Conservation (phyloP, 2,888 invertebrate genomes). For the Chrysolina americana region DNA sequence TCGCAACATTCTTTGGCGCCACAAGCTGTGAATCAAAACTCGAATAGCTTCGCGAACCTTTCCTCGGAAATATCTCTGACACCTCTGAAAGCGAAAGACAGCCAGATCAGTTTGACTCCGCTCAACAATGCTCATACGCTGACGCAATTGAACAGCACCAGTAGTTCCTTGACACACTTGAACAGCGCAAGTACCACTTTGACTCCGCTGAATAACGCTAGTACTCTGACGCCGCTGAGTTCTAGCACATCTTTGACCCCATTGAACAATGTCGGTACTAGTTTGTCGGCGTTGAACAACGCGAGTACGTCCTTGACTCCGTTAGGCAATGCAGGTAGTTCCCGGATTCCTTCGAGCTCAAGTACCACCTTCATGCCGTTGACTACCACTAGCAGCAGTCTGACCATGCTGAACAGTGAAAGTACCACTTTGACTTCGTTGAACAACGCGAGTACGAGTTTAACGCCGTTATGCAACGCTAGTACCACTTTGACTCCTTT, state of each 20-base stretch:
- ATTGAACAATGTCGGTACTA: slow-evolving; percentile 32
- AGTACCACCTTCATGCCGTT: slow-evolving; percentile 28
- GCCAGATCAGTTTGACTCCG: slow-evolving; percentile 26
- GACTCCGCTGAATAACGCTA: slow-evolving; percentile 18
- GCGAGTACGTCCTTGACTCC: slow-evolving; percentile 27
- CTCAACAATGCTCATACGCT: slow-evolving; percentile 13
- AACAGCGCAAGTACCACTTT: slow-evolving; percentile 8
- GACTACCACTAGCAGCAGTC: slow-evolving; percentile 4
- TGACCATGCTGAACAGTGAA: slow-evolving; percentile 16
- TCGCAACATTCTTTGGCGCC: slow-evolving; percentile 49
- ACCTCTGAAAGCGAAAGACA: slow-evolving; percentile 30
- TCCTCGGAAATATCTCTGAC: slow-evolving; percentile 54
- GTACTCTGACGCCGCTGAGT: slow-evolving; percentile 44
- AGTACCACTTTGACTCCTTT: slow-evolving; percentile 29
- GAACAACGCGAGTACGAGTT: slow-evolving; percentile 12
- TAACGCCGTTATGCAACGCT: slow-evolving; percentile 19
- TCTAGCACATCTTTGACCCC: slow-evolving; percentile 42
- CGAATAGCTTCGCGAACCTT: slow-evolving; percentile 49
- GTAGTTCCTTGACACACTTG: not conserved
- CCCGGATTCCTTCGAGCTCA: slow-evolving; percentile 43
- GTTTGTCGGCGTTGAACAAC: slow-evolving; percentile 30
- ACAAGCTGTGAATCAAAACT: slow-evolving; percentile 35
- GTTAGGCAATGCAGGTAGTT: slow-evolving; percentile 35
- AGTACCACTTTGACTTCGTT: slow-evolving; percentile 28
- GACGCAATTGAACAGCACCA: not conserved